Evolutionary conservation across 2,797 vertebrate genomes (phyloP), one percentile per base, ranked within the genome.

Genomic region (Spondyliosoma cantharus): DNA sequence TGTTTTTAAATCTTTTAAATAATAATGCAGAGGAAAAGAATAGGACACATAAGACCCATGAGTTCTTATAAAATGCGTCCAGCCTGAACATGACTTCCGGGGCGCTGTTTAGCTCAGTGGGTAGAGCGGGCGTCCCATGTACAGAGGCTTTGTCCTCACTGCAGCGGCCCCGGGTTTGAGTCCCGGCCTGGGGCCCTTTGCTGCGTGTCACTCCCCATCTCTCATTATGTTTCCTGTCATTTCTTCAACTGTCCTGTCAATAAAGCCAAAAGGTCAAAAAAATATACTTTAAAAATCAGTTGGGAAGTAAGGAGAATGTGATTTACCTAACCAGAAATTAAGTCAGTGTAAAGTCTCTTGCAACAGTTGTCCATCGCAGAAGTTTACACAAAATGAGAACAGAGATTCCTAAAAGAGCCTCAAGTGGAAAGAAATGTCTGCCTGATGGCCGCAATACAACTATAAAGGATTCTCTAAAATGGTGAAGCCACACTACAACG

Each of bases 401-500:
- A 37, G 37, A 37, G 42, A 66, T 65, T 60, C 60, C 42, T 57
- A 69, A 54, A 80, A 60, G 22, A 56, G n/a, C 20, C 19, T 24
- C 22, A 7, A 22, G 19, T 69, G 43, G 64, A 74, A 68, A 60
- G 56, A 20, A 29, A 48, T 8, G 32, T 48, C 45, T 61, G 50
- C 60, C 19, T 76, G 22, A 11, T 50, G 37, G 43, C 58, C 37
- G 42, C 46, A 52, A 43, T 20, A 43, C 48, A 42, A 2, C 7
- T 4, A 12, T 37, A 49, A 74, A 62, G 42, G 32, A 46, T 56
- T 32, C 71, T 65, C 16, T 54, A 72, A 82, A 74, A 57, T 63
- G 22, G 22, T 64, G 17, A 64, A 50, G 29, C 60, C 17, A 24
- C n/a, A 11, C 57, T 61, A 1, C 57, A 27, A 4, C 71, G 54